A percentile compares a stretch with the other conserved stretches of the same genome.
Evolutionary conservation across 2,113 vertebrate species (phyloP).

Genomic region (Eptesicus fuscus): DNA sequence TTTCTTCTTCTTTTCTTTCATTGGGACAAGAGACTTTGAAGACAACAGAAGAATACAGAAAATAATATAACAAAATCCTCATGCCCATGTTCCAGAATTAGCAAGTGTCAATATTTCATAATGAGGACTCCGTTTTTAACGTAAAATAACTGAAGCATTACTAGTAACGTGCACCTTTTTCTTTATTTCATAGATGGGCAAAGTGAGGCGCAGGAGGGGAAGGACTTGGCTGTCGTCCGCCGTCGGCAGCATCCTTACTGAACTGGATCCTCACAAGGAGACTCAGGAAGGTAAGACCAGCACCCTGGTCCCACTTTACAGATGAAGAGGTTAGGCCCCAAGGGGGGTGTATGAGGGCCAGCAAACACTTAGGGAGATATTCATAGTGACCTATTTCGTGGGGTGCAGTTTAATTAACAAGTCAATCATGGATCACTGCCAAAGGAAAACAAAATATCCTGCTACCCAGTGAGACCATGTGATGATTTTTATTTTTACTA

Average conservation of each 20-base stretch:
- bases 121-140: not conserved
- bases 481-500: not conserved
- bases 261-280: not conserved
- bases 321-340: not conserved
- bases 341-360: not conserved
- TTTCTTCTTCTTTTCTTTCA: not conserved
- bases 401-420: not conserved
- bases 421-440: not conserved
- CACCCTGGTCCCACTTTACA: not conserved
- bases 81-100: not conserved
- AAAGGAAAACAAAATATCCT: not conserved
- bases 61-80: not conserved
- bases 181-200: constrained; percentile 2
- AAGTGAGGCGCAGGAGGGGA: not conserved
- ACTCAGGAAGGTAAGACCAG: not conserved
- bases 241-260: not conserved
- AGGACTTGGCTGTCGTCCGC: not conserved
- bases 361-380: not conserved
- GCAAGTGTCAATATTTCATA: not conserved
- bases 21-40: not conserved
- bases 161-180: not conserved
- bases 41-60: not conserved
- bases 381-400: not conserved
- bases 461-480: not conserved
- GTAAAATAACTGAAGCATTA: not conserved